These are phyloP conservation scores for Charaxes varanes DNA, from an alignment of 1,140 invertebrate species.

Conservation along the genomic window DNA sequence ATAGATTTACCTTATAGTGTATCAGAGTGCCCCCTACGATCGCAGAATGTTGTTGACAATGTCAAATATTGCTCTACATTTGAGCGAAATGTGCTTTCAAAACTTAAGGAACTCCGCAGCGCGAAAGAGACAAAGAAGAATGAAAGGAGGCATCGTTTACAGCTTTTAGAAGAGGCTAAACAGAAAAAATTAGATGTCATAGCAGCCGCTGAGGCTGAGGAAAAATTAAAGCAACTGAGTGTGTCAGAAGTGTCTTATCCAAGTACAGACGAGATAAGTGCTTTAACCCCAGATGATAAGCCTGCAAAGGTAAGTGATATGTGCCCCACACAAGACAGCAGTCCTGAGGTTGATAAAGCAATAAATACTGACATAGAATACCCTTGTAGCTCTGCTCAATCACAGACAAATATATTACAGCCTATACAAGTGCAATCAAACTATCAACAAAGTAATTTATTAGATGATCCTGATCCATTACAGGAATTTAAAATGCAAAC, in stretches of 20 bases:
- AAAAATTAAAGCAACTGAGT: slow-evolving; percentile 72
- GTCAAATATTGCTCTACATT: slow-evolving; percentile 81
- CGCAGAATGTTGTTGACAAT: slow-evolving; percentile 68
- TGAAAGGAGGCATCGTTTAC: slow-evolving; percentile 75
- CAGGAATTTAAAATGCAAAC: slow-evolving; percentile 51
- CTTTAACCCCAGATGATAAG: slow-evolving; percentile 72
- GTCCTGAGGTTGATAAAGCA: slow-evolving; percentile 29
- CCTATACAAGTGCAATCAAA: slow-evolving; percentile 51
- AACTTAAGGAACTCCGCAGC: slow-evolving; percentile 80
- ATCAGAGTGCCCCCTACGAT: slow-evolving; percentile 76
- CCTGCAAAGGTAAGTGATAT: slow-evolving; percentile 50
- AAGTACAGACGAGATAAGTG: slow-evolving; percentile 68
- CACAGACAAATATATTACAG: slow-evolving; percentile 56
- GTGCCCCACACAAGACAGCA: slow-evolving; percentile 33
- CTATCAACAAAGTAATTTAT: slow-evolving; percentile 44
- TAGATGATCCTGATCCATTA: slow-evolving; percentile 68
- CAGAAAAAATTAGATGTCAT: slow-evolving; percentile 65
- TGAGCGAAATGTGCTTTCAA: slow-evolving; percentile 80
- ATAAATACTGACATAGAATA: slow-evolving; percentile 29
- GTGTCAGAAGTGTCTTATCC: slow-evolving; percentile 76
- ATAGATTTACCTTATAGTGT: slow-evolving; percentile 81
- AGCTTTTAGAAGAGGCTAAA: slow-evolving; percentile 71
- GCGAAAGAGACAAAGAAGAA: slow-evolving; percentile 76
- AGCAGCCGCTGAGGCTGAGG: slow-evolving; percentile 65
- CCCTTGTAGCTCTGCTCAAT: slow-evolving; percentile 24